phyloP scores from a whole-genome alignment of 2,888 invertebrate species.

The Sepioteuthis lessoniana region DNA sequence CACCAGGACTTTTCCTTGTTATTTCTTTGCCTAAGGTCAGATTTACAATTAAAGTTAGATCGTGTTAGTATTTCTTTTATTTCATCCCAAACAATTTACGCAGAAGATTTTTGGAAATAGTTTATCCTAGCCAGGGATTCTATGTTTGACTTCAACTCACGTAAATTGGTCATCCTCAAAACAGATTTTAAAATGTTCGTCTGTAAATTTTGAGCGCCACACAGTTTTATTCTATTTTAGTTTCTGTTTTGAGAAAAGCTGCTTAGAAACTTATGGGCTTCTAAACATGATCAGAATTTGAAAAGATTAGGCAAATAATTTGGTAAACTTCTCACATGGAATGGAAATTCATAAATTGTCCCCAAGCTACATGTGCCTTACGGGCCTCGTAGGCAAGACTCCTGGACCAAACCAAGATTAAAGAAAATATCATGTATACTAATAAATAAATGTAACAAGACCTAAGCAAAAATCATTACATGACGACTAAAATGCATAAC shows the following conservation, averaged over 20 bases:
- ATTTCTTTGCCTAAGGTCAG: not conserved
- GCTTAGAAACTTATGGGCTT: not conserved
- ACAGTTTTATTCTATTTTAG: not conserved
- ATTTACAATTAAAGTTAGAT: not conserved
- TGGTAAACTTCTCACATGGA: not conserved
- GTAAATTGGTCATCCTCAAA: not conserved
- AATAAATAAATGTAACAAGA: too few species aligned
- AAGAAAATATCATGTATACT: too few species aligned
- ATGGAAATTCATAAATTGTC: not conserved
- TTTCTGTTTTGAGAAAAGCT: not conserved
- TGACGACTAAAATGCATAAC: too few species aligned
- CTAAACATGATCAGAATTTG: not conserved
- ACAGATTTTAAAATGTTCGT: not conserved
- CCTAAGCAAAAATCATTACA: too few species aligned
- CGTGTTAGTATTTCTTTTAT: not conserved
- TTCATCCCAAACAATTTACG: not conserved
- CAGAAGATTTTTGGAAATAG: not conserved
- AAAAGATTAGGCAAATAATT: not conserved
- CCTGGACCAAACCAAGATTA: too few species aligned
- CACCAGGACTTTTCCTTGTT: not conserved
- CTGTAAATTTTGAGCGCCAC: not conserved
- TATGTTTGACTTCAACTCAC: not conserved
- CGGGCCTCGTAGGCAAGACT: too few species aligned
- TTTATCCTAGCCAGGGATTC: not conserved
- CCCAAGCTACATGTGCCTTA: too few species aligned